Evolutionary conservation across 2,888 invertebrate species (phyloP).

Genomic region (Hyposoter didymator): DNA sequence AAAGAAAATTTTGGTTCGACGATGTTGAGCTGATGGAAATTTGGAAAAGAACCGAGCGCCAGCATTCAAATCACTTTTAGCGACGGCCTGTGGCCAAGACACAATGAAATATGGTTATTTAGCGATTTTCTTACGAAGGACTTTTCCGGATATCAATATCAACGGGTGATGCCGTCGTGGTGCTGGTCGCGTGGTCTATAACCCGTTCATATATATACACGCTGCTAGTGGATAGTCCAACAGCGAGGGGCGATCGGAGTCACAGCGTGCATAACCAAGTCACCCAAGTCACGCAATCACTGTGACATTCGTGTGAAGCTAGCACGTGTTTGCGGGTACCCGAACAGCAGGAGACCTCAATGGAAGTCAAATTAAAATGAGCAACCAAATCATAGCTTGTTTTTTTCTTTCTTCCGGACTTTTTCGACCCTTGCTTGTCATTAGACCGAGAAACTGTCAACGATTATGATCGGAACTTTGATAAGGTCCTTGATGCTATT

Average conservation of each 20-base stretch:
- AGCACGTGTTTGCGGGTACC: constrained; percentile 78
- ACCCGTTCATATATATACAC: constrained; percentile 42
- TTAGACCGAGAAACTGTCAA: constrained; percentile 48
- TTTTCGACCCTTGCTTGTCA: constrained; percentile 38
- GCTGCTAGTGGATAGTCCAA: constrained; percentile 4
- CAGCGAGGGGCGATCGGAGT: constrained; percentile 55
- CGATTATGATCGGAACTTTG: constrained; percentile 58
- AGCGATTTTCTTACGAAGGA: constrained; percentile 26
- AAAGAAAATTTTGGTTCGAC: background rate
- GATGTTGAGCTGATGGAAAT: background rate
- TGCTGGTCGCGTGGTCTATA: constrained; percentile 51
- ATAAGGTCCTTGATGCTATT: constrained; percentile 31
- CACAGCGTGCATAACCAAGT: constrained; percentile 70
- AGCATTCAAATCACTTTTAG: constrained; percentile 23
- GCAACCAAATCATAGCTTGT: constrained; percentile 69
- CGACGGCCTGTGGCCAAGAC: background rate
- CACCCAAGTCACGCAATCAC: constrained; percentile 81
- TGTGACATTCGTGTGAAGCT: constrained; percentile 79
- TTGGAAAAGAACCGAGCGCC: background rate
- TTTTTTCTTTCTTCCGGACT: constrained; percentile 14
- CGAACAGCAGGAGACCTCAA: constrained; percentile 66
- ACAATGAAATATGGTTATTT: constrained; percentile 6
- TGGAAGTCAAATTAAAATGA: constrained; percentile 77
- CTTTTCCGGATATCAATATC: constrained; percentile 44
- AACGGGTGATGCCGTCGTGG: constrained; percentile 42